phyloP scores from a whole-genome alignment of 1,140 invertebrate genomes.

The Sitodiplosis mosellana region DNA sequence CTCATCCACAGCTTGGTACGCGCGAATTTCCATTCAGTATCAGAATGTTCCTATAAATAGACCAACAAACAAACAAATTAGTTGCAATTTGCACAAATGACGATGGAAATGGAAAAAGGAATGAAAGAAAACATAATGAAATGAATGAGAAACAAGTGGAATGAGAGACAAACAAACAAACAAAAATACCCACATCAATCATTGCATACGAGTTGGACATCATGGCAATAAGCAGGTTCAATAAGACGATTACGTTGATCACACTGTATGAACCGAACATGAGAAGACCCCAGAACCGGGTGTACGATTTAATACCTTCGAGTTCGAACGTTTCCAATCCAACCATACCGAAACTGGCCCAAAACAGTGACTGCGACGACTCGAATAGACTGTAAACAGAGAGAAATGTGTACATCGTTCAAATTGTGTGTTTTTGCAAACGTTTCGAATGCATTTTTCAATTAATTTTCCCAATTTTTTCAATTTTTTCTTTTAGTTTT shows the following conservation, averaged over 20 bases:
- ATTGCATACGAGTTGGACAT: slow-evolving; percentile 77
- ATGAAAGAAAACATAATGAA: neutral
- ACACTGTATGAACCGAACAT: slow-evolving; percentile 70
- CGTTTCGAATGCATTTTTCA: too few relatives aligned
- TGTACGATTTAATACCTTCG: slow-evolving; percentile 56
- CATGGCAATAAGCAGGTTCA: slow-evolving; percentile 79
- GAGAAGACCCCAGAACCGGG: slow-evolving; percentile 58
- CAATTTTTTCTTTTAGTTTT: too few relatives aligned
- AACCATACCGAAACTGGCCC: slow-evolving; percentile 73
- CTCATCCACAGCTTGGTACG: slow-evolving; percentile 75
- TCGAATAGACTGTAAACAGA: slow-evolving; percentile 59
- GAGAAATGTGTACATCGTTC: too few relatives aligned
- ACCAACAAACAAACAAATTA: neutral
- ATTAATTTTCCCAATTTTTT: too few relatives aligned
- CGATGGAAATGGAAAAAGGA: neutral
- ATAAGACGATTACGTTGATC: slow-evolving; percentile 68
- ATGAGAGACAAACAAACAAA: neutral
- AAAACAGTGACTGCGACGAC: slow-evolving; percentile 74
- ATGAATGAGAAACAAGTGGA: too few relatives aligned
- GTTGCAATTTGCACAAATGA: neutral
- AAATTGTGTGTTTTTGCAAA: too few relatives aligned
- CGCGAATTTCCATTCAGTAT: slow-evolving; percentile 85
- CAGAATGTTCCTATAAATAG: slow-evolving; percentile 49
- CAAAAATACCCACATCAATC: slow-evolving; percentile 33
- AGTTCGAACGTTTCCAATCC: slow-evolving; percentile 64